phyloP scores from a whole-genome alignment of 1,140 invertebrate species.

The Theocolax elegans region DNA sequence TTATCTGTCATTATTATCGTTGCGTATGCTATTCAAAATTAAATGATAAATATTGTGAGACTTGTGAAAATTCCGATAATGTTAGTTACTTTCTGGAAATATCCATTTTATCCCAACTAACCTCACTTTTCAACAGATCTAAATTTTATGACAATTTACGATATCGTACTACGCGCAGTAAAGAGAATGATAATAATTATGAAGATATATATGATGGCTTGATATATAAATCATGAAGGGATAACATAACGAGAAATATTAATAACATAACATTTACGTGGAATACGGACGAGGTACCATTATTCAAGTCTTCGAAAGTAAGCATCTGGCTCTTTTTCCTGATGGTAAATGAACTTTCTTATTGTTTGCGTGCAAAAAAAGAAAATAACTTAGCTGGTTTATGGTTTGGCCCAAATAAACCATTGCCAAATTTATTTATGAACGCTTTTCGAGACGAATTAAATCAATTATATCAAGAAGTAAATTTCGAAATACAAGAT shows the following conservation, averaged over 20 bases:
- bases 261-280: slow-evolving; percentile 6
- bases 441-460: too few relatives aligned
- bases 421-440: too few relatives aligned
- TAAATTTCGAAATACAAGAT: background rate
- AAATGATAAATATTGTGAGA: too few relatives aligned
- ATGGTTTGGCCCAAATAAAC: background rate
- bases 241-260: background rate
- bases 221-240: background rate
- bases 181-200: background rate
- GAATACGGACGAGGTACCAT: background rate
- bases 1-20: too few relatives aligned
- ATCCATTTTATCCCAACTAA: too few relatives aligned
- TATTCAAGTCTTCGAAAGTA: background rate
- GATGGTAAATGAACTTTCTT: too few relatives aligned
- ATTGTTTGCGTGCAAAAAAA: too few relatives aligned
- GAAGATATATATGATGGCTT: slow-evolving; percentile 10
- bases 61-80: too few relatives aligned
- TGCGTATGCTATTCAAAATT: too few relatives aligned
- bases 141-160: background rate
- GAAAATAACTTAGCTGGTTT: too few relatives aligned
- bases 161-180: too few relatives aligned
- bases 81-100: too few relatives aligned
- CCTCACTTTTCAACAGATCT: background rate
- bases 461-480: background rate
- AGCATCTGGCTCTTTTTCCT: background rate